These are phyloP conservation scores for Seriola rivoliana DNA, from an alignment of 2,113 vertebrate genomes.

Conservation along the genomic window DNA sequence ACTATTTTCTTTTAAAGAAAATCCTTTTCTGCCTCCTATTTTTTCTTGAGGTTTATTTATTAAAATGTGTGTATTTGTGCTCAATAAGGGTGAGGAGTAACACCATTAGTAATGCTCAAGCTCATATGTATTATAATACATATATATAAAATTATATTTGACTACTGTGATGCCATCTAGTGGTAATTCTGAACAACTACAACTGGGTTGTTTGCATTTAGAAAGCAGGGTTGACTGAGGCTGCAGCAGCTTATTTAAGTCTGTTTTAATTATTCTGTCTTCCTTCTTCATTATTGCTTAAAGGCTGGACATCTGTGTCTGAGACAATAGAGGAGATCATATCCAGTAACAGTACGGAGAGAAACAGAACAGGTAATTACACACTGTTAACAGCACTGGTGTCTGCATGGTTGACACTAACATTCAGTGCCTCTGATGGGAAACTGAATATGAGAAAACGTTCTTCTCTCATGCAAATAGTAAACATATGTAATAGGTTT, in stretches of 20 bases:
- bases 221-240: neutral
- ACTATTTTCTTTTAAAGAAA: no score
- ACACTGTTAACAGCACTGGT: neutral
- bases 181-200: constrained; percentile 29
- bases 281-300: neutral
- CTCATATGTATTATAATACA: neutral
- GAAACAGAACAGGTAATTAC: constrained; percentile 63
- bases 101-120: constrained; percentile 10
- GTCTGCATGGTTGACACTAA: neutral
- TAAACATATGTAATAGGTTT: neutral
- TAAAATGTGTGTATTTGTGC: neutral
- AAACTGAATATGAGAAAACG: constrained; percentile 1
- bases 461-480: neutral
- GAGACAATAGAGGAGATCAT: constrained; percentile 43
- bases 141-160: neutral
- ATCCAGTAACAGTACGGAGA: constrained; percentile 41
- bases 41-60: neutral
- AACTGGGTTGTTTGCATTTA: neutral
- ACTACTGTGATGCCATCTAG: constrained; percentile 47
- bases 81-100: neutral
- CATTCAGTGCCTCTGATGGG: neutral
- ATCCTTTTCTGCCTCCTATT: neutral
- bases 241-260: neutral
- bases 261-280: neutral
- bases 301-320: constrained; percentile 37